Base-by-base conservation (phyloP, 2,113 vertebrate genomes). In the Tragelaphus scriptus region DNA sequence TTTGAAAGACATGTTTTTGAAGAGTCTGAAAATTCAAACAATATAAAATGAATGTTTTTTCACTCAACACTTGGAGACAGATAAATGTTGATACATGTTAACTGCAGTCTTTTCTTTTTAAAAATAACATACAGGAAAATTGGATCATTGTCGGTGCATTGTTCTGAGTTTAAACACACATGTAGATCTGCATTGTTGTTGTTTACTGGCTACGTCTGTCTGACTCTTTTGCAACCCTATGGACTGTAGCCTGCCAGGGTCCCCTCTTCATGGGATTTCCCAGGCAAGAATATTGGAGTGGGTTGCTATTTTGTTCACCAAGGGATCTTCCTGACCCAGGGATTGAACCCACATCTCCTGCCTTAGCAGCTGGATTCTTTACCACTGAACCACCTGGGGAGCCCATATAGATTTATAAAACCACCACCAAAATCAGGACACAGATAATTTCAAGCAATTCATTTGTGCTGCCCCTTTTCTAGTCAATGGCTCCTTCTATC, bases 11-110 rank as follows among this genome's bases (percentile, higher is more conserved):
- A 55, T 3, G 12, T 58, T 90, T 95, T 95, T 91, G 28, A 91
- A 96, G 95, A 53, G 16, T 84, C 80, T 85, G 21, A 94, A 95
- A 84, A 85, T 77, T 90, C 55, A 96, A 77, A 88, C 63, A 96
- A 65, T 40, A n/a, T 77, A 77, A 91, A 90, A 90, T 26, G 81
- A 79, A 81, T 85, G 30, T 56, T 91, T 84, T 94, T 81, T 88
- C 36, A 92, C 32, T 92, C 53, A 93, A 77, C 4, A 65, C 26
- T 87, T 23, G 68, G 65, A 96, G 19, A 92, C 15, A 32, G 26
- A 53, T 32, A 85, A 49, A 51, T 90, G 21, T 56, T 85, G 21
- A 71, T 81, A 51, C 23, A 80, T 58, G 5, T 75, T 68, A 92
- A 16, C n/a, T 81, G 0, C 63, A 56, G 3, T 47, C 53, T 65